phyloP scores from a whole-genome alignment of 1,140 invertebrate genomes.

The Batillaria attramentaria region DNA sequence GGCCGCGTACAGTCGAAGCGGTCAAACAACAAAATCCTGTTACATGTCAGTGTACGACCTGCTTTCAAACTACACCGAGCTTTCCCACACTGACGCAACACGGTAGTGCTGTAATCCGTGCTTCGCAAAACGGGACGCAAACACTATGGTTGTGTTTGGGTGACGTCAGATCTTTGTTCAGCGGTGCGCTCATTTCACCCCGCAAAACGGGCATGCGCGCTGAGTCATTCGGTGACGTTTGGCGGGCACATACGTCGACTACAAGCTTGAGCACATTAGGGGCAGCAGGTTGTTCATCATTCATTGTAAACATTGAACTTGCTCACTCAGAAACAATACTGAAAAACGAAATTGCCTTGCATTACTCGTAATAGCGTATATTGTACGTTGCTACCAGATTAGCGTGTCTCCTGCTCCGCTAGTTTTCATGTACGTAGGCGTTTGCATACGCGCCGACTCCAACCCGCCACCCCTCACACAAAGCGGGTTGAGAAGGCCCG shows the following conservation, averaged over 20 bases:
- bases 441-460: background rate
- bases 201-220: constrained; percentile 30
- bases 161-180: constrained; percentile 41
- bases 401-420: background rate
- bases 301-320: background rate
- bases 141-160: too few relatives aligned
- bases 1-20: background rate
- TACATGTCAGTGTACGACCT: background rate
- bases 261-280: background rate
- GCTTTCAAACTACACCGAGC: background rate
- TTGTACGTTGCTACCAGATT: background rate
- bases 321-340: background rate
- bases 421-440: background rate
- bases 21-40: constrained; percentile 37
- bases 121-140: background rate
- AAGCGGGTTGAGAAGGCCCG: constrained; percentile 12
- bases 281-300: background rate
- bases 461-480: constrained; percentile 12
- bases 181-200: constrained; percentile 20
- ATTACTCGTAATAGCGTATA: background rate
- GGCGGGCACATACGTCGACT: constrained; percentile 12
- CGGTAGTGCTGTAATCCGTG: background rate
- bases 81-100: background rate
- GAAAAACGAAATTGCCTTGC: background rate
- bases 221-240: constrained; percentile 40